Conservation (phyloP, 2,888 invertebrate genomes). For the Hermaeophaga mercurialis region DNA sequence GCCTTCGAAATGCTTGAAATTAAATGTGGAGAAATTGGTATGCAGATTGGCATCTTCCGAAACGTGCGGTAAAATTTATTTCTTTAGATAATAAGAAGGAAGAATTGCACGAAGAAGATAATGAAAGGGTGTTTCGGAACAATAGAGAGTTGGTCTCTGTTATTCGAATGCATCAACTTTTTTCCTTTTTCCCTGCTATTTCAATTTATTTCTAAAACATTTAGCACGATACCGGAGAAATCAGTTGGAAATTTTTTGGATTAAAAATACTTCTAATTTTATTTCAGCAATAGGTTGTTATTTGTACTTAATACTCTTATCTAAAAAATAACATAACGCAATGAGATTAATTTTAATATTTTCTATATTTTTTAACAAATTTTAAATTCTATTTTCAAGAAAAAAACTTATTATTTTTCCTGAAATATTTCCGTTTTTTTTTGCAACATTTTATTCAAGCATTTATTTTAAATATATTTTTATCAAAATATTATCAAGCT, state of each 20-base stretch:
- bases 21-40: slow-evolving; percentile 34
- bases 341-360: no score
- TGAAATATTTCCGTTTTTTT: no score
- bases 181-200: slow-evolving; percentile 45
- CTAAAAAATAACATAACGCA: no score
- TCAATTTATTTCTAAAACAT: slow-evolving; percentile 53
- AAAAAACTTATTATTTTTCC: no score
- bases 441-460: no score
- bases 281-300: no score
- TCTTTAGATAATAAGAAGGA: slow-evolving; percentile 51
- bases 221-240: slow-evolving; percentile 50
- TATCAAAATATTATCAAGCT: no score
- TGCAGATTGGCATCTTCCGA: slow-evolving; percentile 34
- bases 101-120: slow-evolving; percentile 50
- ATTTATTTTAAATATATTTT: no score
- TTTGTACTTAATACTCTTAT: no score
- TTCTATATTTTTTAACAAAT: no score
- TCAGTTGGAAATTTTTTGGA: slow-evolving; percentile 24
- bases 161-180: slow-evolving; percentile 48
- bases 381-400: no score
- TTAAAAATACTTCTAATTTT: no score
- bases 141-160: slow-evolving; percentile 49
- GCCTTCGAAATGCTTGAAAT: slow-evolving; percentile 31
- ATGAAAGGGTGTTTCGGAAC: slow-evolving; percentile 53
- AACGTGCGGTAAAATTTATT: slow-evolving; percentile 39